phyloP scores from a whole-genome alignment of 1,140 invertebrate species.

The Drosophila ironensis region DNA sequence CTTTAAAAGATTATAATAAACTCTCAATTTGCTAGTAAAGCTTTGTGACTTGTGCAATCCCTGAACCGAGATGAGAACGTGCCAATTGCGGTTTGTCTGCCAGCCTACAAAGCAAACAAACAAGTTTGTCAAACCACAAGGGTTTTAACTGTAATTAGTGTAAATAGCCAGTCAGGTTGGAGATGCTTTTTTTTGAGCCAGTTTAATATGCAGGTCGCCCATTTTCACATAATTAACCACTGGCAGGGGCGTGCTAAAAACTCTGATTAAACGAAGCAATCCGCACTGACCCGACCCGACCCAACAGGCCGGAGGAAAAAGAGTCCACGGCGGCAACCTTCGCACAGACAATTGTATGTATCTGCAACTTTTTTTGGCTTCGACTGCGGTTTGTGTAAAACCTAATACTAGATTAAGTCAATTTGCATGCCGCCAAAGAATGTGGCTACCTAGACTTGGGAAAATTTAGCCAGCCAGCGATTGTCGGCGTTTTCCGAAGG shows the following conservation, averaged over 20 bases:
- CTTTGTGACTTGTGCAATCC: too few relatives aligned
- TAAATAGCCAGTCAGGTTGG: slow-evolving; percentile 15
- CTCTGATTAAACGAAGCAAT: slow-evolving; percentile 58
- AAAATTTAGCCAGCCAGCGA: slow-evolving; percentile 52
- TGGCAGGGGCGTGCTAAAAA: slow-evolving; percentile 61
- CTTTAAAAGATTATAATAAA: too few relatives aligned
- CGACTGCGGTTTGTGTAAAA: slow-evolving; percentile 63
- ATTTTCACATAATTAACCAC: slow-evolving; percentile 70
- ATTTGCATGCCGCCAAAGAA: slow-evolving; percentile 71
- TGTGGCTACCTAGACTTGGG: slow-evolving; percentile 70
- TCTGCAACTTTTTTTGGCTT: slow-evolving; percentile 30
- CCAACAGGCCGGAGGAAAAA: not conserved
- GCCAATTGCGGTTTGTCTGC: slow-evolving; percentile 68
- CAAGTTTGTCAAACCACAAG: slow-evolving; percentile 63
- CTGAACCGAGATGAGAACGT: slow-evolving; percentile 68
- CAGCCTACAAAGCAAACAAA: slow-evolving; percentile 53
- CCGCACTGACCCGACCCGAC: slow-evolving; percentile 10
- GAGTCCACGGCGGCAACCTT: slow-evolving; percentile 44
- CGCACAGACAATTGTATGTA: slow-evolving; percentile 64
- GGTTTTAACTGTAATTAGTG: slow-evolving; percentile 18
- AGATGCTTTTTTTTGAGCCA: slow-evolving; percentile 40
- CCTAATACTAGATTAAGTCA: slow-evolving; percentile 77
- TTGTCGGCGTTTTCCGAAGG: slow-evolving; percentile 76
- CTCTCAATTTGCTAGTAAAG: too few relatives aligned
- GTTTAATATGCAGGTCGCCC: slow-evolving; percentile 48